phyloP scores from a whole-genome alignment of 2,888 invertebrate genomes.

The Dyspetes luteomarginatus region DNA sequence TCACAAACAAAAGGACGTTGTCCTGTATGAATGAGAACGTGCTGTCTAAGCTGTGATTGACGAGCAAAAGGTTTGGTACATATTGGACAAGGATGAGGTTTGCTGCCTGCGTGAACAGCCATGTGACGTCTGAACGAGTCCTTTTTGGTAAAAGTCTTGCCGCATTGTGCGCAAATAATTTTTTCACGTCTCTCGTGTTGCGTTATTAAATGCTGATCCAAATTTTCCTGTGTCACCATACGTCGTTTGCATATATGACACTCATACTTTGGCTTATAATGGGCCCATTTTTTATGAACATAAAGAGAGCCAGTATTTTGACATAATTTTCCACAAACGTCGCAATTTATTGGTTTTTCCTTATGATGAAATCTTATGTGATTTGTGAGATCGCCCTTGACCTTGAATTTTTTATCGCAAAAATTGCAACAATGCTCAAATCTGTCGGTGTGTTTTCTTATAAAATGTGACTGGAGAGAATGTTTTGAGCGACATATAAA shows the following conservation, averaged over 20 bases:
- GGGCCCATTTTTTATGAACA: constrained; percentile 82
- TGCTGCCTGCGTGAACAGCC: constrained; percentile 81
- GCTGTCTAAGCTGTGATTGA: constrained; percentile 80
- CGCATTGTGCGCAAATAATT: constrained; percentile 81
- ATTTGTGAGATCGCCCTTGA: constrained; percentile 81
- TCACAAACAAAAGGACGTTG: constrained; percentile 81
- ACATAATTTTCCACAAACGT: constrained; percentile 81
- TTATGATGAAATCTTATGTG: constrained; percentile 82
- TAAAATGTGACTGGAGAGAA: constrained; percentile 81
- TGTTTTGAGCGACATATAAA: constrained; percentile 81
- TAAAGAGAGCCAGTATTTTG: constrained; percentile 81
- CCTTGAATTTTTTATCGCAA: constrained; percentile 80
- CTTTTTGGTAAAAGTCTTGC: constrained; percentile 81
- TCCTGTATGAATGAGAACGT: constrained; percentile 81
- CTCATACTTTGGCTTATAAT: constrained; percentile 81
- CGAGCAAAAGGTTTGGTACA: constrained; percentile 81
- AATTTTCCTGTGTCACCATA: constrained; percentile 82
- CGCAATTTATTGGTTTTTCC: constrained; percentile 81
- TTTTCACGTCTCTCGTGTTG: constrained; percentile 82
- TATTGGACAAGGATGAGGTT: constrained; percentile 80
- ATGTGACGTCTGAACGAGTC: constrained; percentile 82
- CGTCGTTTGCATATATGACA: constrained; percentile 81
- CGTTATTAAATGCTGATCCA: constrained; percentile 80
- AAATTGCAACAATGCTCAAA: constrained; percentile 81
- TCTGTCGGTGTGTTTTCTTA: constrained; percentile 80